Base-by-base conservation (phyloP, 1,140 invertebrate genomes). In the Reticulitermes speratus region DNA sequence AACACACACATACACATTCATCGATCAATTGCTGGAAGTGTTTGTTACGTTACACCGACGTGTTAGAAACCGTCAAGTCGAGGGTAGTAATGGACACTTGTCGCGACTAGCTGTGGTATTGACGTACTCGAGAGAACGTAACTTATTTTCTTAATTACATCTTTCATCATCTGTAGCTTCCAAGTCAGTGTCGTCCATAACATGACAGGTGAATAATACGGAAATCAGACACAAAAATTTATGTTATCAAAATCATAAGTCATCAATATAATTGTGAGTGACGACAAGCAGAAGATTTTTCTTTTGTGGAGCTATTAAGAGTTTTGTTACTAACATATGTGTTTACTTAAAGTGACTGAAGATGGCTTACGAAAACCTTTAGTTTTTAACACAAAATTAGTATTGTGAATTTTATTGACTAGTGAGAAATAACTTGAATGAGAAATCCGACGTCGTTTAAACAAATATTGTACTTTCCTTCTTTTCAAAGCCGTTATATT, bases 51-150 rank as follows among this genome's bases (percentile, higher is more conserved):
- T 75, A 85, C 52, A 44, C 44, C 11, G 21, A 84, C 52, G 52
- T 44, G 69, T 85, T 25, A 44, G 55, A 44, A 85, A 32, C 23
- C 44, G 65, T 44, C 45, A 19, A 85, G 55, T n/a, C 30, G 44
- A 38, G 52, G 52, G 38, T 65, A 12, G 84, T 85, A 52, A 59
- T 30, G 44, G 52, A 69, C 52, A 38, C 52, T 23, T 59, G 82
- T 86, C 75, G 52, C 83, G 87, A 84, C 52, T 55, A 82, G 85
- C 86, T 86, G 25, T 11, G n/a, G 65, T 30, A 30, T 75, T 75
- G 0, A 30, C 25, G 65, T 75, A 75, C n/a, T 30, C 0, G 12
- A 75, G 14, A n/a, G 8, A 65, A 65, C 7, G 25, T 23, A 65
- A 65, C 19, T 7, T n/a, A 30, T 30, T 8, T 75, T 75, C 38